Percentiles rank a stretch among this genome's conserved stretches.
Conservation (phyloP, 2,797 vertebrate species). For the Dipus sagitta region DNA sequence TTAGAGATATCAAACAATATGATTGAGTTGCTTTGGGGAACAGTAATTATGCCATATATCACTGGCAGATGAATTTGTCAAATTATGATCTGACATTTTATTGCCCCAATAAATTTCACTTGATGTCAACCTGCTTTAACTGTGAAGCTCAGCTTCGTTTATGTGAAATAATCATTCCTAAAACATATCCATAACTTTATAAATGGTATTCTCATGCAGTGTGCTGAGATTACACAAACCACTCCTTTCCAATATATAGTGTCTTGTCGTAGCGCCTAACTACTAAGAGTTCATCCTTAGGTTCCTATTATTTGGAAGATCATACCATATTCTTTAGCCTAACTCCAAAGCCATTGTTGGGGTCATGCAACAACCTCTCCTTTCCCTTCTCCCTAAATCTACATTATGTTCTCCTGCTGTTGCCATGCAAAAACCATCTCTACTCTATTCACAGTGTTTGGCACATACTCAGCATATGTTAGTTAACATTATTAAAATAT, state of each 20-base stretch:
- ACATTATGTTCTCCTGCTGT: not conserved
- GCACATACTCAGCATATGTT: not conserved
- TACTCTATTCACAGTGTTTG: not conserved
- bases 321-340: not conserved
- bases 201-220: not conserved
- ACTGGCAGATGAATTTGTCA: slow-evolving; percentile 33
- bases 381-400: not conserved
- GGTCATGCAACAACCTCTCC: not conserved
- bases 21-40: not conserved
- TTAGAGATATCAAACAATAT: slow-evolving; percentile 15
- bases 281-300: not conserved
- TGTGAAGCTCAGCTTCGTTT: not conserved
- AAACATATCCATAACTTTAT: not conserved
- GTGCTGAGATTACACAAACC: not conserved
- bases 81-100: slow-evolving; percentile 30
- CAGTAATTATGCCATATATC: not conserved
- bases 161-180: slow-evolving; percentile 31
- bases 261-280: not conserved
- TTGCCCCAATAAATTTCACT: slow-evolving; percentile 55
- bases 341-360: not conserved
- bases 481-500: not conserved
- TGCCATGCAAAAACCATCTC: not conserved
- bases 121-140: slow-evolving; percentile 30
- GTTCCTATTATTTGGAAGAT: not conserved
- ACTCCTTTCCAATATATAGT: not conserved